phyloP scores from a whole-genome alignment of 2,797 vertebrate genomes.

The Salmo trutta region DNA sequence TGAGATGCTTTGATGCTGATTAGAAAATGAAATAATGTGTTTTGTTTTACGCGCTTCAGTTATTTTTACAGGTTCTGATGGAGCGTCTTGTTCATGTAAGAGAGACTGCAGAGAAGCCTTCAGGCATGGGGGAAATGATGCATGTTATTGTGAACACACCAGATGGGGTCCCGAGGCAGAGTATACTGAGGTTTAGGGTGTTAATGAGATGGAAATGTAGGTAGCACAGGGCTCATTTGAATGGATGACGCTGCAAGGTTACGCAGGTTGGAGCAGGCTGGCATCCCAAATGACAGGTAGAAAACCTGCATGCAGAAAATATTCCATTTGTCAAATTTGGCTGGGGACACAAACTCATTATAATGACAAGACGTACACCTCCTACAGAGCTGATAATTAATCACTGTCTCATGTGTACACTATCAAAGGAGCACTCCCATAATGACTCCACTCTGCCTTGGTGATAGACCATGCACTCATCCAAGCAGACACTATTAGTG shows the following conservation, averaged over 20 bases:
- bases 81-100: conserved; percentile 44
- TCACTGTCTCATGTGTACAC: neutral
- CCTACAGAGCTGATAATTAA: conserved; percentile 11
- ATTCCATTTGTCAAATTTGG: conserved; percentile 36
- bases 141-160: conserved; percentile 69
- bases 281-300: conserved; percentile 60
- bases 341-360: neutral
- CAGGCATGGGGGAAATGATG: conserved; percentile 59
- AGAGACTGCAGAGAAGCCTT: conserved; percentile 45
- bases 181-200: conserved; percentile 16
- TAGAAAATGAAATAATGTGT: neutral
- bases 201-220: conserved; percentile 64
- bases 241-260: conserved; percentile 31
- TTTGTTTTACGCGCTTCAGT: neutral
- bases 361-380: neutral
- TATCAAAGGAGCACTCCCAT: neutral
- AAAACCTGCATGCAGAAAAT: conserved; percentile 57
- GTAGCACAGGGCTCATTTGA: neutral
- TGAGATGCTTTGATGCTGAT: conserved; percentile 29
- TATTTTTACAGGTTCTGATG: conserved; percentile 41
- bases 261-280: conserved; percentile 18
- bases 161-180: conserved; percentile 64
- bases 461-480: neutral
- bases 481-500: neutral
- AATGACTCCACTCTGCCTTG: neutral